Percentiles rank a stretch among this genome's conserved stretches.
These are phyloP conservation scores for Rousettus madagascariensis DNA, from an alignment of 2,797 vertebrate species.

Conservation along the genomic window DNA sequence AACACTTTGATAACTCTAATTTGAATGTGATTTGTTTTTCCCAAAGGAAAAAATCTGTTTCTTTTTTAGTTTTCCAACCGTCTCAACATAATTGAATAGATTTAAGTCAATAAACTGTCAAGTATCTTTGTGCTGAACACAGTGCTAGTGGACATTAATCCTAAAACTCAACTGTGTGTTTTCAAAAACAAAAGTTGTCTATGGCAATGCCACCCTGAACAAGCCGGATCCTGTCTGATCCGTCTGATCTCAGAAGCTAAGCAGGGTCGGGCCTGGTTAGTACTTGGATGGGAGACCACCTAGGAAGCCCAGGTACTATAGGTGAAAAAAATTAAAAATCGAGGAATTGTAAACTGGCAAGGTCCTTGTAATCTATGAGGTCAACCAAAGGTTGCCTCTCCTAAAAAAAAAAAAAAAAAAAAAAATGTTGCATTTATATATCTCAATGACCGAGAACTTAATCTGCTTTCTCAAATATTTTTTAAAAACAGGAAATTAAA, in stretches of 20 bases:
- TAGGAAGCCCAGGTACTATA: too few relatives aligned
- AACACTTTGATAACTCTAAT: not conserved
- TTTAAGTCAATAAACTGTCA: not conserved
- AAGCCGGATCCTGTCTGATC: too few relatives aligned
- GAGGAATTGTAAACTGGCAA: too few relatives aligned
- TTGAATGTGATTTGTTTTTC: not conserved
- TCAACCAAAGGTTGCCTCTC: too few relatives aligned
- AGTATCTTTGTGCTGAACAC: not conserved
- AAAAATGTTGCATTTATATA: not conserved
- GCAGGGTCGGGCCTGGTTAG: too few relatives aligned
- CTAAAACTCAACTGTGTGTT: not conserved
- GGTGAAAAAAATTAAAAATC: too few relatives aligned
- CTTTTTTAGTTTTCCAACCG: not conserved
- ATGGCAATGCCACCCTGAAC: too few relatives aligned
- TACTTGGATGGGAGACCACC: too few relatives aligned
- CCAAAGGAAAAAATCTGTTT: not conserved
- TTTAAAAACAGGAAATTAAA: not conserved
- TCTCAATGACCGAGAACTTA: not conserved
- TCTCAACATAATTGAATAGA: not conserved
- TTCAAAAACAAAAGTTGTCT: not conserved
- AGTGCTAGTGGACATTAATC: not conserved
- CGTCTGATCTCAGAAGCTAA: too few relatives aligned
- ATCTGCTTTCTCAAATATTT: slow-evolving; percentile 9
- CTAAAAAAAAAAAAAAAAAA: not conserved
- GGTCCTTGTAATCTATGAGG: too few relatives aligned